Base-by-base conservation (phyloP, 2,888 invertebrate genomes). In the Folsomia candida region DNA sequence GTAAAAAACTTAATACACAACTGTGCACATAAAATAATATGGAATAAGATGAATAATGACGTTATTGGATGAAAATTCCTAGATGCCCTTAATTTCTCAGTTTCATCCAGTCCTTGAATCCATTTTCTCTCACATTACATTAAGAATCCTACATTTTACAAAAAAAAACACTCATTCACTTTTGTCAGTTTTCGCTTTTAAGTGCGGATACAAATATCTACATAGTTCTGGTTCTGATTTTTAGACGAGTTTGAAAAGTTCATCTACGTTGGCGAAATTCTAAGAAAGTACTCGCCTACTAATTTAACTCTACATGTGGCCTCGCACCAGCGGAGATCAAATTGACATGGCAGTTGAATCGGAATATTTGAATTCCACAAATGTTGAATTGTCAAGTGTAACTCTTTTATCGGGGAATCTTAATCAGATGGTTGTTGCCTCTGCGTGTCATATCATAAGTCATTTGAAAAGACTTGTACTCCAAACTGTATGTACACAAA, bases 261-360 rank as follows among this genome's bases (percentile, higher is more conserved):
- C n/a, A n/a, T n/a, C n/a, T n/a, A n/a, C n/a, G n/a, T n/a, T n/a
- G n/a, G n/a, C n/a, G n/a, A n/a, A n/a, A n/a, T n/a, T n/a, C n/a
- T n/a, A n/a, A n/a, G n/a, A n/a, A n/a, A n/a, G n/a, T n/a, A n/a
- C n/a, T n/a, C n/a, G n/a, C n/a, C n/a, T n/a, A n/a, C n/a, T n/a
- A n/a, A n/a, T n/a, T n/a, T n/a, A n/a, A 9, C 63, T 29, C 63
- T 51, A 28, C 63, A 64, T 64, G 63, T 64, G 63, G 63, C 51
- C 37, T 62, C 27, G 62, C 14, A 9, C 14, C 37, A 37, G 6
- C 14, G 4, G 37, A 37, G 37, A 37, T 37, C 6, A 37, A 37
- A 37, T 9, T 37, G 37, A 37, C 37, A 37, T 37, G 37, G 14
- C 37, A 37, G 37, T 37, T 37, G 37, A 37, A 37, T 37, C 37